Base-by-base conservation (phyloP, 2,888 invertebrate genomes). In the Ormyrus pomaceus region DNA sequence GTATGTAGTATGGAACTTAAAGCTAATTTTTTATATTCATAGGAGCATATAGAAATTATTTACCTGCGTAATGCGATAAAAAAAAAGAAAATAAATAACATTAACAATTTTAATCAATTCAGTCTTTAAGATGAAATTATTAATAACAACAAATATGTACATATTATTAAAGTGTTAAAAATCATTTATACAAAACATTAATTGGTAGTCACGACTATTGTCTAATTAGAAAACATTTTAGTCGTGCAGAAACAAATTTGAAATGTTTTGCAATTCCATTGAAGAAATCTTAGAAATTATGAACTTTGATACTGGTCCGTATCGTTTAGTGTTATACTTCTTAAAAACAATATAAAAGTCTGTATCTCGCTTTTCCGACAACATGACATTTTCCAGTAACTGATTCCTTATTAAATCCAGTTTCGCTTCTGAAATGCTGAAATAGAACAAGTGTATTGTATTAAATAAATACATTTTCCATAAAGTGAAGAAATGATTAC, bases 301-400 rank as follows among this genome's bases (percentile, higher is more conserved):
- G 13, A 78, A 56, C 7, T 76, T 61, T 0, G 88, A 84, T 13
- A 88, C 66, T 5, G 66, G 75, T 10, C 86, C 85, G 55, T 84
- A 83, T 69, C 82, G 84, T 55, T 81, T 84, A 9, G 82, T 84
- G 9, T 59, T 74, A 51, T 88, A 88, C 62, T 88, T 88, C 46
- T 85, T 87, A 59, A 85, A 86, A 2, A 88, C 83, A 6, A 80
- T 59, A 0, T 84, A 66, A 8, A 78, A 85, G 9, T 78, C 72
- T 0, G 64, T 68, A 2, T 80, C 46, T 7, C 68, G 70, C 0
- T 74, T 69, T 0, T 64, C 61, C 0, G 87, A 86, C 10, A 74
- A 10, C 0, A 79, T 11, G 10, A 85, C 58, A 8, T 74, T 82
- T 9, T 71, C 65, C 6, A 88, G 53, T 50, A 88, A 72, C 46